Evolutionary conservation across 2,888 invertebrate genomes (phyloP), one percentile per base, ranked within the genome.

Genomic region (Strigamia transsilvanica): DNA sequence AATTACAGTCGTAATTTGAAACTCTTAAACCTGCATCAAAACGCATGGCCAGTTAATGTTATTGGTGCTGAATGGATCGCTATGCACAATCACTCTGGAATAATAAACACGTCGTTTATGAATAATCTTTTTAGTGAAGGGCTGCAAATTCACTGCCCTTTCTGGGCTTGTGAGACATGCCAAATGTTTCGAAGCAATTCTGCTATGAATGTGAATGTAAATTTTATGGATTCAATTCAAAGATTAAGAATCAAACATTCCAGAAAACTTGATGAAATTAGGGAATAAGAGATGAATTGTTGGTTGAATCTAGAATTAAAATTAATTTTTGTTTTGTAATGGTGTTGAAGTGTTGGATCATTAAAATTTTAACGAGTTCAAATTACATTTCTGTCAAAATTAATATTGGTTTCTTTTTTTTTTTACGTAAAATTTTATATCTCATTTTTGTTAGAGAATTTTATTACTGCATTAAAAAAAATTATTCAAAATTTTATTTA

Each of bases 211-310:
- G 32, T 73, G 2, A 73, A 73, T 32, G 73, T 73, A 10, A 73
- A 73, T 73, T 73, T 73, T 32, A 73, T 73, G 73, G 73, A 73
- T 73, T 27, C 73, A n/a, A 73, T 73, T 32, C 73, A 73, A n/a
- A 27, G 73, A 27, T 73, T 73, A 32, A 27, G 73, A 32, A 27
- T 73, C n/a, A 73, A 27, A 32, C 27, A 73, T 32, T 73, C 73
- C 13, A 73, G 5, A 32, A 73, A 32, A 13, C n/a, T 73, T 15
- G 27, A 73, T 7, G 21, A 7, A 21, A 21, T 9, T 66, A 73
- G 0, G 32, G 32, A 73, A n/a, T 15, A n/a, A 15, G 2, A 51
- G n/a, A 51, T 42, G 10, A 13, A 6, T 42, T 38, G 6, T n/a
- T 56, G 18, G 18, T 56, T 9, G 18, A 56, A 15, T 46, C n/a